Evolutionary conservation across 2,113 vertebrate genomes (phyloP), one percentile per base, ranked within the genome.

Genomic region (Leptodactylus fuscus): DNA sequence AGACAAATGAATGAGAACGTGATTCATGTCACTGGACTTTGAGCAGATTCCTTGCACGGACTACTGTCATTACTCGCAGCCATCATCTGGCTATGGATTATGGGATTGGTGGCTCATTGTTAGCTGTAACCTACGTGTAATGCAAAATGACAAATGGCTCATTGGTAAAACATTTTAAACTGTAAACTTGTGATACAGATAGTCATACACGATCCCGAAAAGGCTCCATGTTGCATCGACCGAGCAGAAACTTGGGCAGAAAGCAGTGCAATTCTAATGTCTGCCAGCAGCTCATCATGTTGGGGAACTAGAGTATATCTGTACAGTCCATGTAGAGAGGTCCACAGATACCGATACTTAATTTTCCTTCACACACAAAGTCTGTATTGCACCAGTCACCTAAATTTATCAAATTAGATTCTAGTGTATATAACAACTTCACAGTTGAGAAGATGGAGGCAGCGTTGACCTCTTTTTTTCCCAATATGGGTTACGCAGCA

Each of bases 361-460:
- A 4, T 51, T 60, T 71, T 69, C n/a, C 74, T 85, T 78, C 74
- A 53, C 77, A 53, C 29, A 69, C 69, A 69, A 69, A 22, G 27
- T 67, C 27, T 69, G 1, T 69, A 20, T 34, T 85, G 75, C 60
- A 48, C 3, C 38, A 2, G 22, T 87, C 62, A 41, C 27, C 8
- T 32, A 67, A 15, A 74, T 53, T 60, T 77, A 32, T 46, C 53
- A 71, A 74, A 78, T 51, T 65, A 12, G 32, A 27, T 77, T 5
- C 81, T 27, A 29, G 29, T 51, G 41, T 85, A 24, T 7, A 82
- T 51, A 3, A 49, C 20, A 81, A 20, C 29, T 51, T 16, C 41
- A 29, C 24, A 41, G 53, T 84, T 36, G 44, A 83, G 53, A n/a
- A 85, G 0, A 85, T 85, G 60, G 0, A 79, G 24, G 10, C 60